phyloP scores from a whole-genome alignment of 2,888 invertebrate species.

The Apamea epomidion region DNA sequence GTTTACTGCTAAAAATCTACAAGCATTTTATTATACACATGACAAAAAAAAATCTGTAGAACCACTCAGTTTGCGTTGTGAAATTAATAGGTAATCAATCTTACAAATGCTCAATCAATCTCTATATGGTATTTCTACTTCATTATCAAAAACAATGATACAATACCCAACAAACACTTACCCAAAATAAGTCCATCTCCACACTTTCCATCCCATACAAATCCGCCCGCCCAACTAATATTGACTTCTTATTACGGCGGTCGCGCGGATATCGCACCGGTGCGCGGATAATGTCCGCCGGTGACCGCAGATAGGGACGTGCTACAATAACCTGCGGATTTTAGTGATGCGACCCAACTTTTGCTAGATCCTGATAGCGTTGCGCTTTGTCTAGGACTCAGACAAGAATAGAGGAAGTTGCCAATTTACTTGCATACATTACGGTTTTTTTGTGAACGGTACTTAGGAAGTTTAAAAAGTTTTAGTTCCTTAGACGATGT shows the following conservation, averaged over 20 bases:
- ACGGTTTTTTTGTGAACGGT: constrained; percentile 31
- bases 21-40: no score
- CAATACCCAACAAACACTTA: neutral
- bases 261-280: constrained; percentile 76
- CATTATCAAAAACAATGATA: neutral
- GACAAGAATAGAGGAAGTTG: constrained; percentile 32
- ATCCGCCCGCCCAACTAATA: constrained; percentile 87
- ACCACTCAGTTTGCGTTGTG: no score
- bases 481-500: constrained; percentile 21
- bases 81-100: no score
- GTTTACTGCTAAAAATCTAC: no score
- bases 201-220: constrained; percentile 66
- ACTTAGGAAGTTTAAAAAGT: constrained; percentile 14
- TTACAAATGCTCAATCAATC: neutral
- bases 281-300: constrained; percentile 69
- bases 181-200: constrained; percentile 64
- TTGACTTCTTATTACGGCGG: constrained; percentile 85
- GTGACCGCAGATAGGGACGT: constrained; percentile 72
- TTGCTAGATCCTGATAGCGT: constrained; percentile 53
- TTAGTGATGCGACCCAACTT: constrained; percentile 68
- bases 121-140: neutral
- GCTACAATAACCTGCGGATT: constrained; percentile 72
- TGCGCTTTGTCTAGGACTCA: constrained; percentile 39
- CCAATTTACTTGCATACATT: constrained; percentile 34
- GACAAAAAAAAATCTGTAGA: no score